Base-by-base conservation (phyloP, 2,888 invertebrate species). In the Heliconius hortense region DNA sequence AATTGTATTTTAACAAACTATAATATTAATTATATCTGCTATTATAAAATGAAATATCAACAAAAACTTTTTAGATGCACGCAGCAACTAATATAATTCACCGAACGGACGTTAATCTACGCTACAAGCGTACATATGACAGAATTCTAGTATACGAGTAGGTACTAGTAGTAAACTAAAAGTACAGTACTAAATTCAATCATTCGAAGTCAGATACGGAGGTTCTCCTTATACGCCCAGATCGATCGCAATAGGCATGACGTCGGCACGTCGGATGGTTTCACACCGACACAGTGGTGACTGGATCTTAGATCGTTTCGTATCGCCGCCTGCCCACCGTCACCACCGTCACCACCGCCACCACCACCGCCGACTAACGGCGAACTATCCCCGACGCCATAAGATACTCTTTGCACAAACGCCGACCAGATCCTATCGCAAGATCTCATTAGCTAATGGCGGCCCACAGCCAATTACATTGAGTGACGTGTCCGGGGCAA, bases 401-500 rank as follows among this genome's bases (percentile, higher is more conserved):
- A 73, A 75, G 67, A 76, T 76, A 73, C 76, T 75, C 83, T 82
- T 81, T 82, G 82, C 82, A 77, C 78, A 74, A 77, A 74, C 80
- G 81, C 82, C 83, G 82, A 79, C 81, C 75, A 79, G 83, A 84
- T 82, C 76, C 79, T 82, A 84, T 84, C 83, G 76, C 78, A 59
- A 78, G 73, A 81, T 85, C 86, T 86, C 87, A 86, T 86, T 89
- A 89, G 89, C 85, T 90, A 90, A 90, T 90, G 85, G 86, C 84
- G 84, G 82, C 81, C 84, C 84, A 83, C 85, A 82, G 90, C 90
- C 91, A 92, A 92, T 93, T 93, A 92, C 89, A 82, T 82, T 88
- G 92, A 93, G 85, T 86, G 93, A 93, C 92, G 89, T 87, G 91
- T 92, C 91, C 92, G 91, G 90, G 89, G 89, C 90, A 89, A 88